Conservation (phyloP, 2,888 invertebrate genomes). For the Eretmocerus hayati region DNA sequence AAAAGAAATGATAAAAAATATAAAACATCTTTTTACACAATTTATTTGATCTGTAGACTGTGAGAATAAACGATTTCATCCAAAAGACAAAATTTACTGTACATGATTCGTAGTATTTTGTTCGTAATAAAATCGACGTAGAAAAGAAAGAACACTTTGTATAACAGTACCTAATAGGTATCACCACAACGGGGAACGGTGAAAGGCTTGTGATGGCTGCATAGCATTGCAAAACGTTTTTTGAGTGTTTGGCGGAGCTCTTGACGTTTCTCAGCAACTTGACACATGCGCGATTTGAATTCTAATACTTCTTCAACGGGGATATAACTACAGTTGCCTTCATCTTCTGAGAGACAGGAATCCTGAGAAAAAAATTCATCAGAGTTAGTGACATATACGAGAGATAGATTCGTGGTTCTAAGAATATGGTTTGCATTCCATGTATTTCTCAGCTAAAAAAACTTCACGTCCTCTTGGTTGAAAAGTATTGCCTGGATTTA, state of each 20-base stretch:
- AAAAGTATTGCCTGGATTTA: too few relatives aligned
- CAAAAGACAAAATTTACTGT: slow-evolving; percentile 15
- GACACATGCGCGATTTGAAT: slow-evolving; percentile 73
- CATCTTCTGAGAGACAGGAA: slow-evolving; percentile 70
- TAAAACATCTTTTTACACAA: slow-evolving; percentile 13
- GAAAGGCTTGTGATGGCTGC: slow-evolving; percentile 46
- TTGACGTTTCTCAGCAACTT: slow-evolving; percentile 72
- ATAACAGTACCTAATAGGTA: slow-evolving; percentile 27
- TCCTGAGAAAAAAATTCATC: slow-evolving; percentile 60
- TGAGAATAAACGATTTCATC: slow-evolving; percentile 17
- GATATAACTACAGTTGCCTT: slow-evolving; percentile 62
- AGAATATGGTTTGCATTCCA: too few relatives aligned
- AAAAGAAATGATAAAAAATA: slow-evolving; percentile 16
- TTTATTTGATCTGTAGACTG: slow-evolving; percentile 16
- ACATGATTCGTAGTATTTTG: slow-evolving; percentile 19
- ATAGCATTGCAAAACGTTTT: slow-evolving; percentile 75
- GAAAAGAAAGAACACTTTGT: slow-evolving; percentile 21
- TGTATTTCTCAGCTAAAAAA: too few relatives aligned
- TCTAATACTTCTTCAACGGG: slow-evolving; percentile 82
- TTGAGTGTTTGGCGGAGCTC: slow-evolving; percentile 75
- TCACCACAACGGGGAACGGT: slow-evolving; percentile 39
- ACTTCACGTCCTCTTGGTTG: too few relatives aligned
- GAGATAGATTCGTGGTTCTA: too few relatives aligned
- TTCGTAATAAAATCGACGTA: slow-evolving; percentile 21
- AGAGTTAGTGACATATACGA: too few relatives aligned